Base-by-base conservation (phyloP, 2,888 invertebrate genomes). In the Phortica okadai region DNA sequence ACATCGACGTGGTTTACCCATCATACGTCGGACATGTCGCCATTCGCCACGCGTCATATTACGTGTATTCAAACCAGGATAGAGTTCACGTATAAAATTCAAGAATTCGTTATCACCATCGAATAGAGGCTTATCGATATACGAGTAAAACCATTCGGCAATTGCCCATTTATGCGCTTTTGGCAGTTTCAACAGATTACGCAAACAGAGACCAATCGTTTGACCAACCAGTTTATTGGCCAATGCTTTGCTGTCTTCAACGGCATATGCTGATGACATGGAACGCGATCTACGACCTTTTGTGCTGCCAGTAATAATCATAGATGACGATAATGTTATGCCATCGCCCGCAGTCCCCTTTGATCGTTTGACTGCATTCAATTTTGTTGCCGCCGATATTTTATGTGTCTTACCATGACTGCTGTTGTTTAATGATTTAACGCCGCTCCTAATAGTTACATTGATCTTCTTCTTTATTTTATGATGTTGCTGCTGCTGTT, bases 81-180 rank as follows among this genome's bases (percentile, higher is more conserved):
- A 99, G 7, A 97, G 95, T 92, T 99, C 99, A 89, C 95, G 95
- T 58, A 99, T 92, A 90, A 98, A 98, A 14, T 80, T 81, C 79
- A 84, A 79, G 4, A 86, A 87, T 54, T 87, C 87, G 92, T 99
- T 99, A 89, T 98, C 98, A 56, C 97, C 98, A 82, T 96, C 95
- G 92, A 99, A 99, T 56, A 99, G 92, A 54, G 97, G 96, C 89
- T 96, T 96, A 90, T 99, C 99, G 84, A 99, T 96, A 89, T 98
- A 99, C 83, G 99, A 99, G 92, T 99, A 99, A 92, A 99, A 99
- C 95, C 98, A 99, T 91, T 99, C 99, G 92, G 98, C 99, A 91
- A 98, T 99, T 8, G 99, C 99, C 98, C 99, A 99, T 92, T 98
- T 98, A 90, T 99, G 98, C 5, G 99, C 99, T 92, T 99, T 99